phyloP scores from a whole-genome alignment of 2,797 vertebrate species.

The Coregonus ussuriensis region DNA sequence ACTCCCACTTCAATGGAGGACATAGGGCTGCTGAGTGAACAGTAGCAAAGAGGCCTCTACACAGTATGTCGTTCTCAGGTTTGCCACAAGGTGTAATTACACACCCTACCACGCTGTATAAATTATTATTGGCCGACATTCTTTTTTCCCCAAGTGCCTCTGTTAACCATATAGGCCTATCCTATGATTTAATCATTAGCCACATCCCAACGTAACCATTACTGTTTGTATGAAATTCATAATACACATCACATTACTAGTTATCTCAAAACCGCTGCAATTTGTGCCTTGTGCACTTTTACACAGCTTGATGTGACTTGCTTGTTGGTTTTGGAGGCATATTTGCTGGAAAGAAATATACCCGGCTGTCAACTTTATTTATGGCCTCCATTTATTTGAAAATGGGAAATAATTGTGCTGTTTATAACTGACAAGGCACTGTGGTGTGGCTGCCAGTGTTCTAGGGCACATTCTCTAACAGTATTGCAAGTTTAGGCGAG shows the following conservation, averaged over 20 bases:
- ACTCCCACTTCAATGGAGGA: constrained; percentile 22
- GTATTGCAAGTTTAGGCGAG: constrained; percentile 18
- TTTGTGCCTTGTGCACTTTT: constrained; percentile 45
- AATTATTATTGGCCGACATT: constrained; percentile 53
- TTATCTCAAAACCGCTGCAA: constrained; percentile 56
- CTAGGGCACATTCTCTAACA: constrained; percentile 15
- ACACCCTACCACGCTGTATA: constrained; percentile 35
- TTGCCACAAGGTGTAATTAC: constrained; percentile 42
- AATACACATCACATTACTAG: constrained; percentile 53
- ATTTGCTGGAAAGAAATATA: neutral
- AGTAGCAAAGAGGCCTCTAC: constrained; percentile 4
- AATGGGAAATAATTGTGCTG: constrained; percentile 19
- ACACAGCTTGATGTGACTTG: constrained; percentile 41
- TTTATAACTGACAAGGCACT: constrained; percentile 26
- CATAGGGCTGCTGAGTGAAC: constrained; percentile 32
- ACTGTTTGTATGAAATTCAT: constrained; percentile 49
- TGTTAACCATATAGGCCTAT: constrained; percentile 55
- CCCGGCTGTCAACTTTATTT: constrained; percentile 29
- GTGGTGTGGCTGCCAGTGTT: constrained; percentile 20
- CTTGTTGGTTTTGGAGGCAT: constrained; percentile 20
- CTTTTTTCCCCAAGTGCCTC: constrained; percentile 41
- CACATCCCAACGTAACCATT: constrained; percentile 57
- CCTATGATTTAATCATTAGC: constrained; percentile 58
- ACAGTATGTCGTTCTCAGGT: constrained; percentile 35
- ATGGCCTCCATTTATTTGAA: constrained; percentile 30